These are phyloP conservation scores for Ailuropoda melanoleuca DNA, from an alignment of 2,113 vertebrate genomes.

Conservation along the genomic window DNA sequence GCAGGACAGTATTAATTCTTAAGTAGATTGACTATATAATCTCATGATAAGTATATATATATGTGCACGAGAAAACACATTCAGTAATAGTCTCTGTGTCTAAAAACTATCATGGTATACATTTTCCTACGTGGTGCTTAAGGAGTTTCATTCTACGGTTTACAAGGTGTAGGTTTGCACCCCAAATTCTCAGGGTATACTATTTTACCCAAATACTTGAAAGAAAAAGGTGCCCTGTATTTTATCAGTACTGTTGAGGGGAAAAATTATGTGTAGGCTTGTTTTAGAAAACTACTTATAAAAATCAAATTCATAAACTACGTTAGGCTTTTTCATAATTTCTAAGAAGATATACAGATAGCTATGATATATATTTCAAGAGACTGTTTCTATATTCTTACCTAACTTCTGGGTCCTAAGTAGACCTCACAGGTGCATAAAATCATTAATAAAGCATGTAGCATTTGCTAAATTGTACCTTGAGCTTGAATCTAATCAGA, in stretches of 20 bases:
- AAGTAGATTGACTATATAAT: slow-evolving; percentile 63
- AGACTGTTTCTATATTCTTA: slow-evolving; percentile 71
- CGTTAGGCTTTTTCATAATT: slow-evolving; percentile 70
- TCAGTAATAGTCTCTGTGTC: slow-evolving; percentile 73
- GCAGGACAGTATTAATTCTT: slow-evolving; percentile 79
- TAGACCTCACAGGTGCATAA: slow-evolving; percentile 65
- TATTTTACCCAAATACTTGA: slow-evolving; percentile 85
- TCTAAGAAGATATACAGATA: slow-evolving; percentile 73
- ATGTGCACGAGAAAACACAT: slow-evolving; percentile 30
- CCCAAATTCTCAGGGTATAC: slow-evolving; percentile 84
- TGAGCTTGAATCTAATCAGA: slow-evolving; percentile 52
- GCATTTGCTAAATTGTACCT: slow-evolving; percentile 24
- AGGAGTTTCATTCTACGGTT: slow-evolving; percentile 80
- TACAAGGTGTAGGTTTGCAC: slow-evolving; percentile 85
- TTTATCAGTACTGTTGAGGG: slow-evolving; percentile 74
- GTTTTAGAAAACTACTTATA: slow-evolving; percentile 62
- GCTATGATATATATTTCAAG: slow-evolving; percentile 54
- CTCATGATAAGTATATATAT: slow-evolving; percentile 21
- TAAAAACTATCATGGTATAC: slow-evolving; percentile 61
- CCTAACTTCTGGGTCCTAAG: slow-evolving; percentile 65
- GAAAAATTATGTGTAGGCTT: slow-evolving; percentile 63
- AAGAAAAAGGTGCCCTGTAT: slow-evolving; percentile 79
- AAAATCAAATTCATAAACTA: slow-evolving; percentile 70
- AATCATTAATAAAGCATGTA: slow-evolving; percentile 63
- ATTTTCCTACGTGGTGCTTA: slow-evolving; percentile 83